Evolutionary conservation across 1,140 invertebrate species (phyloP).

Genomic region (Rhysida immarginata): DNA sequence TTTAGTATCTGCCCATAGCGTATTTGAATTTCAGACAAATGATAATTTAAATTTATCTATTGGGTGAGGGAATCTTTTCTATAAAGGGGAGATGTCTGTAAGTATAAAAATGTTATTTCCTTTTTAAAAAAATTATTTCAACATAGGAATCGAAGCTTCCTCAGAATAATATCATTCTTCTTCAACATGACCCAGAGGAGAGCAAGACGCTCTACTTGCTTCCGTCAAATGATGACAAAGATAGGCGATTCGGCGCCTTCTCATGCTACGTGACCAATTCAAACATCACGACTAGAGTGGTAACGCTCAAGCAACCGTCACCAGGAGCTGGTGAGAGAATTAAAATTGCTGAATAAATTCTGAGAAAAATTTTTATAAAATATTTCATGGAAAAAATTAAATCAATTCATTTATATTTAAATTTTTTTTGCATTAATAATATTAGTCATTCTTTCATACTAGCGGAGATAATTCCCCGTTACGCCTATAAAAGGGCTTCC

Average conservation of each 20-base stretch:
- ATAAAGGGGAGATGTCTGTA: too few species aligned
- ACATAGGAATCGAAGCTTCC: neutral
- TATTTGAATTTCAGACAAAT: too few species aligned
- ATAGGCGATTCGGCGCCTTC: neutral
- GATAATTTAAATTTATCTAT: too few species aligned
- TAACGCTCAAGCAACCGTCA: neutral
- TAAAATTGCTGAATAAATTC: neutral
- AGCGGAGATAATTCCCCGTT: neutral
- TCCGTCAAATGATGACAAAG: neutral
- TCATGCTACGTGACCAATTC: neutral
- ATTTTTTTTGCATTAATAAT: neutral
- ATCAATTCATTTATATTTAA: neutral
- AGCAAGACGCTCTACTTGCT: neutral
- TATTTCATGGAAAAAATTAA: neutral
- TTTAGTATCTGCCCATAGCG: too few species aligned
- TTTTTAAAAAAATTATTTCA: too few species aligned
- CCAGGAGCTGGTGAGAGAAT: neutral
- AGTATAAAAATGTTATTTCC: too few species aligned
- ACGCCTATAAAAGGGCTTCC: neutral
- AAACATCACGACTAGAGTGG: neutral
- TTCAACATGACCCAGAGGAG: neutral
- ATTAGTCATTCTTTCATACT: neutral
- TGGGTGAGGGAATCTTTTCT: too few species aligned
- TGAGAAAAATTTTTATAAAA: neutral
- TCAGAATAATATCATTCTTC: neutral